Percentiles rank a stretch among this genome's conserved stretches.
These are phyloP conservation scores for Megalopta genalis DNA, from an alignment of 1,140 invertebrate genomes.

Conservation along the genomic window DNA sequence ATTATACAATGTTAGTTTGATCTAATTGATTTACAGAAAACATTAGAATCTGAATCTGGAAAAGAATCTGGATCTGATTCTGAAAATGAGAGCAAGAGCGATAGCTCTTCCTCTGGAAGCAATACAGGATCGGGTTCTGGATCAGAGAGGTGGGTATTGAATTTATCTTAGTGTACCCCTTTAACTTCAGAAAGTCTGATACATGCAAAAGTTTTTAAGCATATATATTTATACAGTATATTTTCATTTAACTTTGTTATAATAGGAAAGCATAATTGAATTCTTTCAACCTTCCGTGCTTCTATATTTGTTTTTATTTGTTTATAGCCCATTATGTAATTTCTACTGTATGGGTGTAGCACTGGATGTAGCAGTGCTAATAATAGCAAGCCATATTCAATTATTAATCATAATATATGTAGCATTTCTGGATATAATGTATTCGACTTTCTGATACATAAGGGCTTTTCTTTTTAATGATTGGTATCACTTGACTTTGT, in stretches of 20 bases:
- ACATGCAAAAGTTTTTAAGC: slow-evolving; percentile 4
- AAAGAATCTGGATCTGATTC: slow-evolving; percentile 85
- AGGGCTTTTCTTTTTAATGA: slow-evolving; percentile 25
- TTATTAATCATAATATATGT: slow-evolving; percentile 11
- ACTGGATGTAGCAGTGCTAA: not conserved
- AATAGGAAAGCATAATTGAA: slow-evolving; percentile 6
- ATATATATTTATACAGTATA: not conserved
- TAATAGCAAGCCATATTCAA: slow-evolving; percentile 3
- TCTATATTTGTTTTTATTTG: slow-evolving; percentile 4
- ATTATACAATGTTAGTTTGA: slow-evolving; percentile 29
- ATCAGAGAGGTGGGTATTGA: slow-evolving; percentile 81
- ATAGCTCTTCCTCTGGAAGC: slow-evolving; percentile 82
- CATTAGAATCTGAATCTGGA: slow-evolving; percentile 83
- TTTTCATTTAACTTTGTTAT: not conserved
- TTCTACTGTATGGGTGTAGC: too few species aligned
- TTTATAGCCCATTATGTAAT: slow-evolving; percentile 12
- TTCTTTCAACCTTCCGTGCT: not conserved
- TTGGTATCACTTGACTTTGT: slow-evolving; percentile 56
- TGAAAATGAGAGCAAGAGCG: slow-evolving; percentile 83
- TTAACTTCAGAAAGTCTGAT: slow-evolving; percentile 46
- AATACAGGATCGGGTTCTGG: slow-evolving; percentile 81
- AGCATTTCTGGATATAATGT: slow-evolving; percentile 22
- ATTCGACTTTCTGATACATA: slow-evolving; percentile 51
- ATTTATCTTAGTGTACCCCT: slow-evolving; percentile 12
- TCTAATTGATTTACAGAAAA: slow-evolving; percentile 80